Evolutionary conservation across 1,140 invertebrate genomes (phyloP).

Genomic region (Hyles vespertilio): DNA sequence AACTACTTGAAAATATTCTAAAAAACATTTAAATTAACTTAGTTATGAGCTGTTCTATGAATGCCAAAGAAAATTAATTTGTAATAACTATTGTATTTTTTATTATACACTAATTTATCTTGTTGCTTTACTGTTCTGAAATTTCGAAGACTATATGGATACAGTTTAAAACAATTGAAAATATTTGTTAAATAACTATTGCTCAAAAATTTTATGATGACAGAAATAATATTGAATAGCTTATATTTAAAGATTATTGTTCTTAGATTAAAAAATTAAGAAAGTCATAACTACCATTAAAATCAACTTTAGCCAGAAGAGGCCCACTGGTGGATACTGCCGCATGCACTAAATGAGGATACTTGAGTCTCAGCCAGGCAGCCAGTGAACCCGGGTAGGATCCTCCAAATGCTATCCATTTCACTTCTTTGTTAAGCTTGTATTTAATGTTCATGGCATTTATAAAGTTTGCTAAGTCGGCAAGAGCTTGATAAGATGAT

Average conservation of each 20-base stretch:
- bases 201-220: too few relatives aligned
- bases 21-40: conserved; percentile 30
- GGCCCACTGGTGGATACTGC: conserved; percentile 94
- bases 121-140: too few relatives aligned
- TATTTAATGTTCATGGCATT: conserved; percentile 80
- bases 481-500: conserved; percentile 91
- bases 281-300: conserved; percentile 77
- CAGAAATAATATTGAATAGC: too few relatives aligned
- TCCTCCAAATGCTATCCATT: conserved; percentile 95
- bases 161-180: too few relatives aligned
- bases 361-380: conserved; percentile 93
- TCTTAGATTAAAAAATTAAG: background rate
- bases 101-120: too few relatives aligned
- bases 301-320: conserved; percentile 88
- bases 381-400: conserved; percentile 94
- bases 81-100: too few relatives aligned
- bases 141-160: too few relatives aligned
- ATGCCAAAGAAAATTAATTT: too few relatives aligned
- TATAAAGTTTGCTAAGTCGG: conserved; percentile 91
- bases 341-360: conserved; percentile 90
- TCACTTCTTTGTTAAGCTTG: conserved; percentile 79
- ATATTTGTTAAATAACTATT: too few relatives aligned
- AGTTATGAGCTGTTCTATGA: too few relatives aligned
- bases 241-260: background rate
- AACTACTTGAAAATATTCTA: conserved; percentile 87